These are phyloP conservation scores for Drosophila rhopaloa DNA, from an alignment of 1,140 invertebrate genomes.

Conservation along the genomic window DNA sequence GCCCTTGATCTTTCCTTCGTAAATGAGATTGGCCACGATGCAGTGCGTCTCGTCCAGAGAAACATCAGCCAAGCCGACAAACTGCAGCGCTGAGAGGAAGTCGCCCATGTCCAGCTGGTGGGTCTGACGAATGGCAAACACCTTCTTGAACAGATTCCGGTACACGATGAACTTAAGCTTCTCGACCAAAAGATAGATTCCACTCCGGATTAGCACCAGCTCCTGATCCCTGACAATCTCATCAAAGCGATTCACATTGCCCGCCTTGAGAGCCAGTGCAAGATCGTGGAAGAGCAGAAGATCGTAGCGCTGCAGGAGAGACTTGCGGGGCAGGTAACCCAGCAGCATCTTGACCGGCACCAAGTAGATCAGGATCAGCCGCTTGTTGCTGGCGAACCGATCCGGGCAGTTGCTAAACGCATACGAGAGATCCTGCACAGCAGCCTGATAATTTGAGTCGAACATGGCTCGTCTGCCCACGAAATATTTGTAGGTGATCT, in stretches of 20 bases:
- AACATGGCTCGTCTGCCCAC: slow-evolving; percentile 99
- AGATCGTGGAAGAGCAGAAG: slow-evolving; percentile 95
- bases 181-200: slow-evolving; percentile 98
- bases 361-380: slow-evolving; percentile 97
- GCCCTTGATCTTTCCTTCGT: slow-evolving; percentile 97
- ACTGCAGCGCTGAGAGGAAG: slow-evolving; percentile 92
- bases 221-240: slow-evolving; percentile 94
- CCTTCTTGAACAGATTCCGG: slow-evolving; percentile 98
- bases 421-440: slow-evolving; percentile 96
- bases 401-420: slow-evolving; percentile 96
- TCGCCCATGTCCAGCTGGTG: slow-evolving; percentile 96
- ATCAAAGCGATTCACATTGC: slow-evolving; percentile 94
- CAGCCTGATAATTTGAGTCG: slow-evolving; percentile 97
- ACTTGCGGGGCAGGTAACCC: slow-evolving; percentile 94
- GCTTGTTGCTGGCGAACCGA: slow-evolving; percentile 94
- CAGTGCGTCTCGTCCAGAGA: slow-evolving; percentile 97
- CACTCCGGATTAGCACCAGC: slow-evolving; percentile 96
- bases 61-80: slow-evolving; percentile 92
- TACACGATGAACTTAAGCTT: slow-evolving; percentile 98
- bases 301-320: slow-evolving; percentile 94
- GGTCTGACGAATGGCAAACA: slow-evolving; percentile 93
- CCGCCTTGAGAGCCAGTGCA: slow-evolving; percentile 93
- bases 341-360: slow-evolving; percentile 99
- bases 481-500: slow-evolving; percentile 98
- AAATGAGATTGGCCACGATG: slow-evolving; percentile 98